Evolutionary conservation across 2,113 vertebrate genomes (phyloP).

Genomic region (Morone saxatilis): DNA sequence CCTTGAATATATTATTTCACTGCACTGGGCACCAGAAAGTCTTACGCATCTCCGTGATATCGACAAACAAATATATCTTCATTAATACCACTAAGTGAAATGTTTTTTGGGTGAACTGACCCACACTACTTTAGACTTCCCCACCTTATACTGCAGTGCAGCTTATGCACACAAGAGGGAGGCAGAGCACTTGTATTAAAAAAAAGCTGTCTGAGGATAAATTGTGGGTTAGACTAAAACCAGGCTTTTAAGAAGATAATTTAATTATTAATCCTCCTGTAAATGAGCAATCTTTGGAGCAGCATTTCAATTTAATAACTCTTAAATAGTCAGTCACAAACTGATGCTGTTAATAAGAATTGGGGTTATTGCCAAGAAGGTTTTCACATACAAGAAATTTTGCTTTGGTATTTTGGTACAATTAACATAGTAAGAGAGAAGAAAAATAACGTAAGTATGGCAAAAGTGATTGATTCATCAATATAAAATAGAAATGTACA

Average conservation of each 20-base stretch:
- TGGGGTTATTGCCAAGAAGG: not conserved
- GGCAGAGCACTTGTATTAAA: not conserved
- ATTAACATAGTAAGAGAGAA: not conserved
- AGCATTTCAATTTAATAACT: not conserved
- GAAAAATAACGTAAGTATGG: not conserved
- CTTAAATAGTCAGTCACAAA: not conserved
- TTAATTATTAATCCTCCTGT: not conserved
- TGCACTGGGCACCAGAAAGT: not conserved
- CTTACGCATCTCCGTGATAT: not conserved
- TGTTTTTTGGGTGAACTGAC: not conserved
- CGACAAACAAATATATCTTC: not conserved
- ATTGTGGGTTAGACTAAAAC: not conserved
- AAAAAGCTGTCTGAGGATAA: no score
- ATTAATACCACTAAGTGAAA: not conserved
- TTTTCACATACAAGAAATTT: not conserved
- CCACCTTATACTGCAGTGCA: not conserved
- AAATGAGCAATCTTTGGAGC: not conserved
- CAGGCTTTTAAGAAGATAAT: not conserved
- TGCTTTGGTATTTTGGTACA: not conserved
- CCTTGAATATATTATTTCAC: not conserved
- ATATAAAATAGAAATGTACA: no score
- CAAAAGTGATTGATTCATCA: no score
- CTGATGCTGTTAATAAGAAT: not conserved
- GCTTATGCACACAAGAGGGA: constrained; percentile 30
- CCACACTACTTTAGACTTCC: no score